phyloP scores from a whole-genome alignment of 2,888 invertebrate species.

The Caenorhabditis afra region DNA sequence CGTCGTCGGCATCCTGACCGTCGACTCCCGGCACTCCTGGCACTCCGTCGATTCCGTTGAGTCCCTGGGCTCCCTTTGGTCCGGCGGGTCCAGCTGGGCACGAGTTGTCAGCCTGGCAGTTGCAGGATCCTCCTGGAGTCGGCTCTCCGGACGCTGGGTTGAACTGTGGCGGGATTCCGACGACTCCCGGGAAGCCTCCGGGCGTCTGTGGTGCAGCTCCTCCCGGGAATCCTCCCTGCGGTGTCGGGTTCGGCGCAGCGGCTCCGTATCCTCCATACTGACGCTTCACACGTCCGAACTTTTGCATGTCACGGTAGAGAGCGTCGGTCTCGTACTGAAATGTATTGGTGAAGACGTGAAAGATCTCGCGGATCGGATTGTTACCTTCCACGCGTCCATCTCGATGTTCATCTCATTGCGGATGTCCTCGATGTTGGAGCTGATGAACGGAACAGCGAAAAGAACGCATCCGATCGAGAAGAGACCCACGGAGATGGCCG shows the following conservation, averaged over 20 bases:
- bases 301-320: conserved; percentile 66
- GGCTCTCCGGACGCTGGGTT: conserved; percentile 60
- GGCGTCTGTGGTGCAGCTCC: conserved; percentile 33
- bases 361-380: background rate
- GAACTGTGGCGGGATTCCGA: conserved; percentile 61
- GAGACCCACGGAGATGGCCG: conserved; percentile 62
- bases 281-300: conserved; percentile 67
- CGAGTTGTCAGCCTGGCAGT: conserved; percentile 69
- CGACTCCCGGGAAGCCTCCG: conserved; percentile 60
- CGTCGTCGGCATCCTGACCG: conserved; percentile 72
- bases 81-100: conserved; percentile 74
- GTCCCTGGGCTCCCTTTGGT: conserved; percentile 69
- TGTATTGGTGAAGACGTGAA: background rate
- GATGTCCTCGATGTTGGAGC: conserved; percentile 67
- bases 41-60: conserved; percentile 72
- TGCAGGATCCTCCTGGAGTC: conserved; percentile 60
- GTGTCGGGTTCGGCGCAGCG: conserved; percentile 46
- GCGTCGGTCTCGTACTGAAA: conserved; percentile 61
- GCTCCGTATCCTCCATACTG: conserved; percentile 73
- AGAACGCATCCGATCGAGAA: conserved; percentile 60
- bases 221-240: conserved; percentile 48
- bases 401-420: conserved; percentile 68
- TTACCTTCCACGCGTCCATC: conserved; percentile 71
- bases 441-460: conserved; percentile 64
- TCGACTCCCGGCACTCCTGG: conserved; percentile 72